phyloP scores from a whole-genome alignment of 2,888 invertebrate genomes.

The Phyllotreta cruciferae region DNA sequence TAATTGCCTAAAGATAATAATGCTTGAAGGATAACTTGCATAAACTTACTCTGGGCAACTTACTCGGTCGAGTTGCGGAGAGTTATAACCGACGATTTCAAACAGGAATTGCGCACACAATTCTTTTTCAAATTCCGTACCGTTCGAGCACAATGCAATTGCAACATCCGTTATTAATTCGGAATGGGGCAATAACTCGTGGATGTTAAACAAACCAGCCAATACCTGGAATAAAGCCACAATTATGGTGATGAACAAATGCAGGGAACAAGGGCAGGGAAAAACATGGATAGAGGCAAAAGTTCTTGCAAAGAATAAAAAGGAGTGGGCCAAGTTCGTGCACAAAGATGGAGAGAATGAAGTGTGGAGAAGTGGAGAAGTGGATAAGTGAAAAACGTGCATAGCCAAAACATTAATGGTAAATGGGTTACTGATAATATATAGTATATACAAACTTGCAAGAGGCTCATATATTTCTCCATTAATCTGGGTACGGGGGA shows the following conservation, averaged over 20 bases:
- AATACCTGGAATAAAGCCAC: background rate
- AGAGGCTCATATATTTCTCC: constrained; percentile 8
- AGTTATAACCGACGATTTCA: constrained; percentile 26
- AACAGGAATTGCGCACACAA: constrained; percentile 29
- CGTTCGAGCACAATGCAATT: constrained; percentile 23
- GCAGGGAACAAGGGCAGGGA: too few relatives aligned
- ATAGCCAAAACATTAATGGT: too few relatives aligned
- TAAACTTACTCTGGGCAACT: constrained; percentile 1
- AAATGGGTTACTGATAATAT: too few relatives aligned
- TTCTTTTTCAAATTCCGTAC: constrained; percentile 20
- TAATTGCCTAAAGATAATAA: constrained; percentile 20
- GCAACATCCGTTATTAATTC: constrained; percentile 11
- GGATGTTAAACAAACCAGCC: constrained; percentile 1
- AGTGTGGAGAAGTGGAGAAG: too few relatives aligned
- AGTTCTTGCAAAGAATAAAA: too few relatives aligned
- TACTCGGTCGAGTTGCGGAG: constrained; percentile 34
- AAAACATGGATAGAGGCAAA: too few relatives aligned
- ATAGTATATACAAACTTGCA: constrained; percentile 20
- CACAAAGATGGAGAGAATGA: too few relatives aligned
- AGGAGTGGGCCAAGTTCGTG: too few relatives aligned
- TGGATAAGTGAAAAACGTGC: too few relatives aligned
- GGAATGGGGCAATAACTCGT: constrained; percentile 27
- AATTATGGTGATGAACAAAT: background rate
- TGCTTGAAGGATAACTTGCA: too few relatives aligned
- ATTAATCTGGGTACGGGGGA: constrained; percentile 16